These are phyloP conservation scores for Epinotia demarniana DNA, from an alignment of 2,888 invertebrate genomes.

Conservation along the genomic window DNA sequence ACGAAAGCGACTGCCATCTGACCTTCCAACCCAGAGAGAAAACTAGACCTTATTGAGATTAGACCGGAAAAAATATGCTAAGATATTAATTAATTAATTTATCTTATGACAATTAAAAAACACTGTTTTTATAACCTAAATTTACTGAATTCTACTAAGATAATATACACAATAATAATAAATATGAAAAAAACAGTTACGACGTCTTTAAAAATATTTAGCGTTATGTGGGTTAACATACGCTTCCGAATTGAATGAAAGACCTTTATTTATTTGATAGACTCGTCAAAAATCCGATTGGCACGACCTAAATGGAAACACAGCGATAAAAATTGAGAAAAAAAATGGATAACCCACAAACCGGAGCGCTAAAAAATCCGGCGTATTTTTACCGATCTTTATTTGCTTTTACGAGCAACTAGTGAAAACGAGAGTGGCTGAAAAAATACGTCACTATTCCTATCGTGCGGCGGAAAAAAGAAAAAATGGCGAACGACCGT, in stretches of 20 bases:
- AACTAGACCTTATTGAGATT: no score
- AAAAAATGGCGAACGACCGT: conserved; percentile 65
- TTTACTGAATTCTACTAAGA: no score
- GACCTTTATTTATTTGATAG: conserved; percentile 18
- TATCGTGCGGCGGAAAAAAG: conserved; percentile 73
- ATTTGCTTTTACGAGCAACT: conserved; percentile 80
- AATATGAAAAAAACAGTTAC: background rate
- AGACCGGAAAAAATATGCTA: no score
- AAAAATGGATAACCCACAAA: conserved; percentile 72
- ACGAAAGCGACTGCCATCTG: no score
- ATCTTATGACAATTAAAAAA: no score
- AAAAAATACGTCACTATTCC: conserved; percentile 81
- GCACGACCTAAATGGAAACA: conserved; percentile 40
- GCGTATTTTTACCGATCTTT: conserved; percentile 77
- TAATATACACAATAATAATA: background rate
- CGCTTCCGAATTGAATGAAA: background rate
- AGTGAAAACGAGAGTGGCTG: conserved; percentile 75
- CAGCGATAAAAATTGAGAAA: conserved; percentile 52
- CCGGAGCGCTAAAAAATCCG: conserved; percentile 67
- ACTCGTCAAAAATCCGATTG: conserved; percentile 24
- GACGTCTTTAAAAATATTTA: background rate
- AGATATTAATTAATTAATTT: no score
- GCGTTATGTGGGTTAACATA: background rate
- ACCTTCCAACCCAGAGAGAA: no score
- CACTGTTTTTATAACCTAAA: no score